Conservation (phyloP, 2,888 invertebrate genomes). For the Drosophila buzzatii region DNA sequence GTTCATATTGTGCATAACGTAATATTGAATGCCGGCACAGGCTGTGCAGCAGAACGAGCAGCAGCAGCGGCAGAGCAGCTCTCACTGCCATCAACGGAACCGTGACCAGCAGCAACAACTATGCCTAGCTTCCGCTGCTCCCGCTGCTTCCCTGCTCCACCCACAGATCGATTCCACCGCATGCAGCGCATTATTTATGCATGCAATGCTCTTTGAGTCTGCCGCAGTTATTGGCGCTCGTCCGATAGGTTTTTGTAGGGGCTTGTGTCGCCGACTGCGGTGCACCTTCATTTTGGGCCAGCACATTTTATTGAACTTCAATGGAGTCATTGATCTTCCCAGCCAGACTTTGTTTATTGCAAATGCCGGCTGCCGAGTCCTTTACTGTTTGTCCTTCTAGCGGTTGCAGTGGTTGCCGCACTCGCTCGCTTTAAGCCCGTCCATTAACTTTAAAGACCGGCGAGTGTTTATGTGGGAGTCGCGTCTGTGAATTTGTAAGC, state of each 20-base stretch:
- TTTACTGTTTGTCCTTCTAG: neutral
- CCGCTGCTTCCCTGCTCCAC: neutral
- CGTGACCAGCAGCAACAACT: constrained; percentile 15
- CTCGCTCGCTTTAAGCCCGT: constrained; percentile 36
- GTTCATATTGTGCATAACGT: constrained; percentile 51
- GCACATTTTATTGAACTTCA: constrained; percentile 73
- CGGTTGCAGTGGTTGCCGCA: constrained; percentile 2
- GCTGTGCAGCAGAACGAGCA: constrained; percentile 19
- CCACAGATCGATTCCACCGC: constrained; percentile 13
- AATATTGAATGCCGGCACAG: constrained; percentile 52
- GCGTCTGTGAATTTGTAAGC: constrained; percentile 31
- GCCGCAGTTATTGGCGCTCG: constrained; percentile 72
- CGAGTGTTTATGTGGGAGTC: constrained; percentile 25
- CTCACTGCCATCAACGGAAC: constrained; percentile 11
- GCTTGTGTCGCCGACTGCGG: constrained; percentile 36
- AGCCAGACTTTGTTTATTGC: constrained; percentile 70
- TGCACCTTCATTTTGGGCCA: constrained; percentile 53
- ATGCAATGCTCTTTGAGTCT: constrained; percentile 79
- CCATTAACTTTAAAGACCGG: constrained; percentile 49
- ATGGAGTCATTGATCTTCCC: constrained; percentile 73
- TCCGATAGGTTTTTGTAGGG: constrained; percentile 42
- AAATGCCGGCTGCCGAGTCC: constrained; percentile 22
- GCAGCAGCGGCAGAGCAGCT: neutral
- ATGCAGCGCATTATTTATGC: constrained; percentile 73
- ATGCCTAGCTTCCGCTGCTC: neutral